A percentile compares a stretch with the other conserved stretches of the same genome.
Conservation (phyloP, 2,888 invertebrate species). For the Epinotia ramella region DNA sequence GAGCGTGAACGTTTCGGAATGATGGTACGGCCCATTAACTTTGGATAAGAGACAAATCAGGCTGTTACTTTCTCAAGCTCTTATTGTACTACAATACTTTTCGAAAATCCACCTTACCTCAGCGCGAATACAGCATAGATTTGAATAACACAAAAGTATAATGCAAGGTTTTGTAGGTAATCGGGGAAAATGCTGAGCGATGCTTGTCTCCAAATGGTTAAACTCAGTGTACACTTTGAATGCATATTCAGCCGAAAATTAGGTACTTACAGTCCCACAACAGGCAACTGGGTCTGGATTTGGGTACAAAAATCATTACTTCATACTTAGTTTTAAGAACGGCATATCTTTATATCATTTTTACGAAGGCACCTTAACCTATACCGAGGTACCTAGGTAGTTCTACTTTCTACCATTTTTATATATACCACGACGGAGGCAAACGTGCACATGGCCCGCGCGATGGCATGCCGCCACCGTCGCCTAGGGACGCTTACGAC, state of each 20-base stretch:
- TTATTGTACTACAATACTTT: not conserved
- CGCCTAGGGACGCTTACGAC: too few species aligned
- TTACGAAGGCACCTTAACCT: too few species aligned
- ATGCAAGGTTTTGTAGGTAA: not conserved
- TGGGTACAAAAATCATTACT: too few species aligned
- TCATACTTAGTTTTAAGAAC: too few species aligned
- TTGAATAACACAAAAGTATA: not conserved
- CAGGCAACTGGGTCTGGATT: too few species aligned
- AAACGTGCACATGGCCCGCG: too few species aligned
- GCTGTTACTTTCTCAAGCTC: not conserved
- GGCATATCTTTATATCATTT: too few species aligned
- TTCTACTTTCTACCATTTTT: too few species aligned
- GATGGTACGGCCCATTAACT: conserved; percentile 70
- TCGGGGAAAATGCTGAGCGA: not conserved
- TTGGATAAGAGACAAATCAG: conserved; percentile 62
- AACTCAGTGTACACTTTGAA: not conserved
- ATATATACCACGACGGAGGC: too few species aligned
- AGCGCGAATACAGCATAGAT: not conserved
- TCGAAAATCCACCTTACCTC: not conserved
- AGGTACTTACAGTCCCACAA: not conserved
- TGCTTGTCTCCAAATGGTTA: conserved; percentile 10
- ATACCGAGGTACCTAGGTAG: too few species aligned
- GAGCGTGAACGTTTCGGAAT: conserved; percentile 70
- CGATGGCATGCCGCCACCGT: too few species aligned
- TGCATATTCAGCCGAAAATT: conserved; percentile 3